Evolutionary conservation across 2,797 vertebrate genomes (phyloP).

Genomic region (Acipenser transmontanus): DNA sequence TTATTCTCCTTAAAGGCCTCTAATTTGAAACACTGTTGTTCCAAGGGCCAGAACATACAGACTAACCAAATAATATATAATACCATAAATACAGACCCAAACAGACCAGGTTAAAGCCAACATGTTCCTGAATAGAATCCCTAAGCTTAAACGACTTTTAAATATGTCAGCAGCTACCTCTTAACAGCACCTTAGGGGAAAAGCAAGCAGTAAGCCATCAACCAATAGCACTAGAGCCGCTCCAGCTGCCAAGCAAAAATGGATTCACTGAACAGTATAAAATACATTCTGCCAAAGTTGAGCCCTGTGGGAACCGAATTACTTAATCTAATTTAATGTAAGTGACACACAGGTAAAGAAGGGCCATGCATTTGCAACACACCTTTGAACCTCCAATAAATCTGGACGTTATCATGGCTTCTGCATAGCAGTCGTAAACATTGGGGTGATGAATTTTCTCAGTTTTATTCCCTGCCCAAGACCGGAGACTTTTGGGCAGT

Average conservation of each 20-base stretch:
- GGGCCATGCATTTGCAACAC: constrained; percentile 23
- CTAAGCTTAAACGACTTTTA: constrained; percentile 3
- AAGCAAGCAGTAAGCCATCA: constrained; percentile 1
- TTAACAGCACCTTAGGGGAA: constrained; percentile 4
- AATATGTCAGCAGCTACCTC: constrained; percentile 5
- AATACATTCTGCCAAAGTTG: constrained; percentile 5
- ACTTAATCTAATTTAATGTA: background rate
- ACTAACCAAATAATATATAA: constrained; percentile 4
- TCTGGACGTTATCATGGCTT: constrained; percentile 81
- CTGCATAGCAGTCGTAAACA: constrained; percentile 84
- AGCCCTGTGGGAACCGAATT: background rate
- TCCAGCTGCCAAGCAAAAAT: background rate
- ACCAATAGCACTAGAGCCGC: background rate
- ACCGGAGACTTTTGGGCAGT: constrained; percentile 72
- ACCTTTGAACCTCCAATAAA: constrained; percentile 94
- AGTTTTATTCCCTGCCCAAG: constrained; percentile 61
- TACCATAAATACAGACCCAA: background rate
- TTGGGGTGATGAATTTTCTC: constrained; percentile 82
- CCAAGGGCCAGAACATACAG: background rate
- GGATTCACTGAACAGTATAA: background rate
- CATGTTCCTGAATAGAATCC: background rate
- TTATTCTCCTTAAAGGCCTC: background rate
- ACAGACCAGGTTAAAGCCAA: background rate
- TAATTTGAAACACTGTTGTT: background rate
- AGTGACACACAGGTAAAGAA: constrained; percentile 19